Evolutionary conservation across 2,888 invertebrate genomes (phyloP), one percentile per base, ranked within the genome.

Genomic region (Exephanes ischioxanthus): DNA sequence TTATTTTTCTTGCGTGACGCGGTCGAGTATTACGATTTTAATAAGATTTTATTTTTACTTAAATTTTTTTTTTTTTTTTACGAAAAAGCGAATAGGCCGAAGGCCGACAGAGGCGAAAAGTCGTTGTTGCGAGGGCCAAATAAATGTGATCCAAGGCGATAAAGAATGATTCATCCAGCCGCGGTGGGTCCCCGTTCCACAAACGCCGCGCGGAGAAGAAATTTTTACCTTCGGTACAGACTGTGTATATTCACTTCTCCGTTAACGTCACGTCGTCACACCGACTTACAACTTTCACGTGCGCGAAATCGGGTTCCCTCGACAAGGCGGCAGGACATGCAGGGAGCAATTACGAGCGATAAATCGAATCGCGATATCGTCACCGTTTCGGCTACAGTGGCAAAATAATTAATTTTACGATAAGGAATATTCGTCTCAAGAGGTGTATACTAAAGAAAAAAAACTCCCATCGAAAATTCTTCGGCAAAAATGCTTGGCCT

Each of bases 331-430:
- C 72, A 55, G 55, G 66, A 19, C 26, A 73, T 14, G 67, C 71
- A 51, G 48, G 58, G 58, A 45, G 79, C 67, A 79, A 83, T 83
- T 83, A 83, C 75, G 72, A 63, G 68, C 79, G 61, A 83, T 83
- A 83, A 83, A 83, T 83, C 75, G 79, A 30, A 51, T 51, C 30
- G 75, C 19, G 45, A 75, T 79, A 70, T 75, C 51, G 75, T 68
- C 53, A 53, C 53, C 45, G 33, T 58, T 45, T n/a, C 16, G 51
- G 14, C 68, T 41, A 78, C 67, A 68, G 75, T 68, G 71, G 53
- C 75, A 37, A 76, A 80, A 71, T 84, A 84, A 84, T 80, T 76
- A 84, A 84, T 71, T 71, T 30, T 45, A 63, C 41, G 58, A 66
- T 61, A 61, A 77, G 67, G 16, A 45, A 68, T 55, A 66, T 72